Base-by-base conservation (phyloP, 2,113 vertebrate genomes). In the Leptosomus discolor region DNA sequence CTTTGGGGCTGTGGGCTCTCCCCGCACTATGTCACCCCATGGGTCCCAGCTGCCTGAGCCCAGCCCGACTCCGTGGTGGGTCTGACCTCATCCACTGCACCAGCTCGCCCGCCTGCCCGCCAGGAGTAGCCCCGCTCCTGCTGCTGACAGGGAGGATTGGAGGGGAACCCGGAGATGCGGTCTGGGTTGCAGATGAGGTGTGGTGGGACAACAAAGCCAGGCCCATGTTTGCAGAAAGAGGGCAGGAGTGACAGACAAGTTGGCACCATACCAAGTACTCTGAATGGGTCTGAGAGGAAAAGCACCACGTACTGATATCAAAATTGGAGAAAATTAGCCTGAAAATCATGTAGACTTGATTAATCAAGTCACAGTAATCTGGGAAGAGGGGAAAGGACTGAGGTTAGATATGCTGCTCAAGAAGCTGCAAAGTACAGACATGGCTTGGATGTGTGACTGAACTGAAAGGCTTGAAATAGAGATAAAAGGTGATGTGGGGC, bases 71-170 rank as follows among this genome's bases (percentile, higher is more conserved):
- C 41, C 2, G 2, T 21, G 54, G n/a, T 12, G 6, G 14, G 45
- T 29, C 32, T 56, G 48, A 29, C 29, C 29, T 32, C 30, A 53
- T 6, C 53, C 43, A 36, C 27, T 11, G 73, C 63, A 39, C 15
- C 43, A 6, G 70, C 57, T n/a, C n/a, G 21, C 32, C 60, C 5
- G 1, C 37, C 27, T 9, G 68, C 41, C 36, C 0, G 0, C 17
- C 18, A 20, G 12, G 0, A 0, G 37, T 48, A 53, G n/a, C 8
- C 53, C 22, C 7, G 1, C 68, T 56, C 74, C 58, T 37, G 54
- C 45, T 34, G 67, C 67, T 8, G 9, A 22, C 39, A 10, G 15
- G 30, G 11, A 53, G 37, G 37, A 32, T 11, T 0, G 1, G 45
- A 43, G 45, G 2, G 34, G 58, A 77, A 46, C 20, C 29, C 27